Base-by-base conservation (phyloP, 1,140 invertebrate genomes). In the Episyrphus balteatus region DNA sequence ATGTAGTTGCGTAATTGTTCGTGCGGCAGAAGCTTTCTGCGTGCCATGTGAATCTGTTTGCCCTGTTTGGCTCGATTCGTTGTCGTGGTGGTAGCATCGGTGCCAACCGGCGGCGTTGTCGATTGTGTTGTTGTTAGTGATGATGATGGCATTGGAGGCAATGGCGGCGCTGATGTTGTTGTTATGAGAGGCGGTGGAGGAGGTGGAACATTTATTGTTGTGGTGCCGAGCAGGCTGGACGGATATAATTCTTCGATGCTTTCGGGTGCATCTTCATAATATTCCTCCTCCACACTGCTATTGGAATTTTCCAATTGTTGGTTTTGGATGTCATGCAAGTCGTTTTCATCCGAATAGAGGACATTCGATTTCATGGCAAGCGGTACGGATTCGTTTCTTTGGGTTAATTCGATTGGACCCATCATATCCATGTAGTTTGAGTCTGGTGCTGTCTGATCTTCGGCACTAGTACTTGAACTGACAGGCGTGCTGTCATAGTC, bases 1-100 rank as follows among this genome's bases (percentile, higher is more conserved):
- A 78, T 59, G 58, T 74, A 77, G 45, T 67, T 65, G n/a, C 70
- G 62, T 34, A 78, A 57, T 7, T 61, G 58, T 51, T 67, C 66
- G 9, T 56, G 46, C 19, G 63, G 63, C 44, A 62, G 40, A 9
- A 66, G 49, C 39, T 59, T 65, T 10, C 10, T 46, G 39, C 14
- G 45, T 45, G 13, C 50, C 40, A 34, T 61, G 52, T 41, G 61
- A 55, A 36, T 61, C 56, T 44, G 65, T 45, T 47, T 51, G n/a
- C 46, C 46, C 33, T 51, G 50, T 18, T 48, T 47, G 32, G 26
- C 34, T 32, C n/a, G 12, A 26, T 41, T 41, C 41, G 41, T 26
- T n/a, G n/a, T n/a, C 3, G 21, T 26, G 21, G 21, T 26, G 21
- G 21, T 8, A 26, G 21, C 21, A 26, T 5, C 8, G 21, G 3